These are phyloP conservation scores for Petrocephalus microphthalmus DNA, from an alignment of 2,113 vertebrate genomes.

Conservation along the genomic window DNA sequence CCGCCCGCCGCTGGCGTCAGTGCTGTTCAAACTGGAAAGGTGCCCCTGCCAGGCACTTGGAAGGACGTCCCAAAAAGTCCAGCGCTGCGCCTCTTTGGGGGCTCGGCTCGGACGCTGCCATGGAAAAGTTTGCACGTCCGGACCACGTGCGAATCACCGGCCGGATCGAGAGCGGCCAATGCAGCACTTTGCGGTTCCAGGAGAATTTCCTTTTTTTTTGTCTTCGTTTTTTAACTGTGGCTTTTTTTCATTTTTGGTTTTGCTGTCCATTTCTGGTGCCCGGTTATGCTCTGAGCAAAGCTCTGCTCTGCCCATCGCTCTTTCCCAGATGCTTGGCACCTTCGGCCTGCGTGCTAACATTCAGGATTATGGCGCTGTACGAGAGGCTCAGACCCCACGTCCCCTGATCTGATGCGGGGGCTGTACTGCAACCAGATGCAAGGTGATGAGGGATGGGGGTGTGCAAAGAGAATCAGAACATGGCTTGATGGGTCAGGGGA, in stretches of 20 bases:
- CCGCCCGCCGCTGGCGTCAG: neutral
- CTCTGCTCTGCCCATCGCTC: constrained; percentile 25
- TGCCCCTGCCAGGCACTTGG: neutral
- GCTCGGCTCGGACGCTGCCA: neutral
- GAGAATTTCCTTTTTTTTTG: neutral
- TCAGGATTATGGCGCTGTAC: neutral
- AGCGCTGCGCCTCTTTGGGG: neutral
- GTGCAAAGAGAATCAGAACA: neutral
- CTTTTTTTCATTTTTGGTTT: constrained; percentile 13
- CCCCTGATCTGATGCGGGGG: neutral
- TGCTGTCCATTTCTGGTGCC: constrained; percentile 17
- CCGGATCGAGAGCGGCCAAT: neutral
- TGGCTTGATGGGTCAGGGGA: neutral
- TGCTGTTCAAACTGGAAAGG: neutral
- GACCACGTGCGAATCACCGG: neutral
- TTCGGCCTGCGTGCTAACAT: neutral
- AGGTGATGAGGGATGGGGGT: constrained; percentile 22
- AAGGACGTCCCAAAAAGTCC: neutral
- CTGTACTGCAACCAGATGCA: constrained; percentile 7
- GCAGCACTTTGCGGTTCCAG: neutral
- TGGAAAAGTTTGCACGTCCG: neutral
- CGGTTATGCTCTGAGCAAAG: constrained; percentile 33
- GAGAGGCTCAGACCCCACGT: neutral
- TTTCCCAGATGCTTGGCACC: constrained; percentile 2
- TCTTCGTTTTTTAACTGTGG: neutral